Evolutionary conservation across 2,888 invertebrate genomes (phyloP), one percentile per base, ranked within the genome.

Genomic region (Ethmia dodecea): DNA sequence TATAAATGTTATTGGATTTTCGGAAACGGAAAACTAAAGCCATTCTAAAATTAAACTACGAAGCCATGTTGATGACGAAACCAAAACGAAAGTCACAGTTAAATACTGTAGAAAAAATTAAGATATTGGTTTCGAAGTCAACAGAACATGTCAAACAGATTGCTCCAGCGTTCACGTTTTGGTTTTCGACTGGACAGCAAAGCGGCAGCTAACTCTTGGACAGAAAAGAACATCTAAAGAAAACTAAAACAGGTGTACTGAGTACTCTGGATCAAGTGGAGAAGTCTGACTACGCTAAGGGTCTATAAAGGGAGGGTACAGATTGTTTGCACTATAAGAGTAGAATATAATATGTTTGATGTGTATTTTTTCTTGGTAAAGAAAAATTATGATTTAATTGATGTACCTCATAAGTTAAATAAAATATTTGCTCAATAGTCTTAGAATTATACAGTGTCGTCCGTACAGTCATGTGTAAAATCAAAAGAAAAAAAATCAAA

Each of bases 131-230:
- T 55, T 49, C 56, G 53, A 55, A 50, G 57, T 45, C 42, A 56
- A 60, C 51, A 49, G 40, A 35, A 38, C 56, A 57, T 45, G 44
- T 60, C 53, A 72, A 69, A 70, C 60, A 49, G 22, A 33, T 47
- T 49, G 55, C 55, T 51, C 64, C 73, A 77, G 77, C 74, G 61
- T 60, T 57, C 51, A 47, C 11, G 49, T 58, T 55, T 61, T 35
- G 47, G 52, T 58, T 59, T 55, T 62, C 67, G 61, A 74, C 79
- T 75, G 76, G 75, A 73, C 67, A 66, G 75, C 74, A 66, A 79
- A 84, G 81, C 81, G 70, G 74, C 55, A 55, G 54, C 63, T 72
- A 67, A 14, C 14, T 31, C 20, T 15, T 15, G 20, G 27, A 27
- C 49, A 52, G 46, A 56, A 48, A 53, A 57, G 55, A 61, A 62